Evolutionary conservation across 1,140 invertebrate species (phyloP), one percentile per base, ranked within the genome.

Genomic region (Drosophila tristis): DNA sequence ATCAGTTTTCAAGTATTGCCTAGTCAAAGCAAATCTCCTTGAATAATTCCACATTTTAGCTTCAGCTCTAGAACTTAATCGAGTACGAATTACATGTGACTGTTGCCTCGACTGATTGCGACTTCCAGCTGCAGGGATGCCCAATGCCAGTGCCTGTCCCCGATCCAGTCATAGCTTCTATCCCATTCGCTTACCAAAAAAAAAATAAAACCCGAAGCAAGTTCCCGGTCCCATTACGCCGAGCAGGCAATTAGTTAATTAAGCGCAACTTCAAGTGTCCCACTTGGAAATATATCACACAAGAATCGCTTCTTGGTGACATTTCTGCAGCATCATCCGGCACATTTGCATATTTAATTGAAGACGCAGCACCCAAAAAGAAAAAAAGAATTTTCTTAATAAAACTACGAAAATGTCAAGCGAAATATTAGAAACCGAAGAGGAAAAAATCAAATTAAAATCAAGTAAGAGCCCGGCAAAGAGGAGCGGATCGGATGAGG

Each of bases 341-440:
- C 55, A 49, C 76, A 87, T 87, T 87, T 87, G 82, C 82, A 87
- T 87, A 82, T 79, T 87, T 89, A 87, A 87, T 87, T 87, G 78
- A 86, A 77, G 50, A 61, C 50, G 44, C 39, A 55, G 16, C 11
- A 26, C 25, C 35, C 25, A 11, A 39, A 39, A 39, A 54, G 16
- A 44, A 20, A 13, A 47, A 63, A 50, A 42, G 54, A 51, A 51
- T 61, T 71, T 67, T 65, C 64, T 11, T 45, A 70, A 78, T 59
- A 68, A 82, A 86, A 56, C 59, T 59, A 56, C n/a, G 55, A 67
- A 67, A 76, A 76, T 81, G 58, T 61, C 56, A 47, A 59, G 56
- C 49, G 43, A 44, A 44, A 35, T 56, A 11, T 45, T 39, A 6
- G 5, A 65, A 29, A 59, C 11, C 35, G 29, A 4, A 50, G 15